Evolutionary conservation across 2,113 vertebrate species (phyloP), one percentile per base, ranked within the genome.

Genomic region (Tringa solitaria): DNA sequence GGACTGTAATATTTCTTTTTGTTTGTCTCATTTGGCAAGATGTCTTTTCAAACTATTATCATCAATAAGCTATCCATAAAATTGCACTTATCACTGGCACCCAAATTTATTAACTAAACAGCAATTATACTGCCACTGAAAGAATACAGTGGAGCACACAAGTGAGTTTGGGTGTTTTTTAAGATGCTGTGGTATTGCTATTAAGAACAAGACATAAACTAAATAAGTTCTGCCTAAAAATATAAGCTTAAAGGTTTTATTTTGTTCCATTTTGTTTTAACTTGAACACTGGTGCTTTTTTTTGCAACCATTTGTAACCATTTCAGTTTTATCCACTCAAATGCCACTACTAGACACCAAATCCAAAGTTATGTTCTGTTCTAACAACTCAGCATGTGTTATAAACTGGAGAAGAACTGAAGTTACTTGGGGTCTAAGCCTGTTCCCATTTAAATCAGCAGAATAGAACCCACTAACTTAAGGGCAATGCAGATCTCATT

Each of bases 21-120:
- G 5, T 6, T 96, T 97, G 57, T 94, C 80, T 97, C 70, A 94
- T 97, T 97, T 97, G 93, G 84, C 76, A 97, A 64, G 20, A 78
- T 84, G 23, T 24, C 73, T 86, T 96, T 93, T 88, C 85, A 74
- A 96, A 84, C 89, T 97, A 93, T 97, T 96, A 94, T 92, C 82
- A 97, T 97, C 85, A 97, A 95, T 97, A 97, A 95, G 89, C 68
- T 90, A 89, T 84, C 89, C 73, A 73, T 93, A 96, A 97, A 98
- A 84, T 84, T 91, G 81, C 68, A 94, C 87, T 96, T 93, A 97
- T 94, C 92, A 91, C 57, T 94, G 74, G 43, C 85, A 96, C 33
- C 75, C 96, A 96, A 94, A 82, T 85, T 96, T 97, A 97, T 97
- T 97, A 98, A 97, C 90, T 94, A 95, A 97, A 87, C 37, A 93